Evolutionary conservation across 2,113 vertebrate genomes (phyloP).

Genomic region (Pelecanoides urinatrix): DNA sequence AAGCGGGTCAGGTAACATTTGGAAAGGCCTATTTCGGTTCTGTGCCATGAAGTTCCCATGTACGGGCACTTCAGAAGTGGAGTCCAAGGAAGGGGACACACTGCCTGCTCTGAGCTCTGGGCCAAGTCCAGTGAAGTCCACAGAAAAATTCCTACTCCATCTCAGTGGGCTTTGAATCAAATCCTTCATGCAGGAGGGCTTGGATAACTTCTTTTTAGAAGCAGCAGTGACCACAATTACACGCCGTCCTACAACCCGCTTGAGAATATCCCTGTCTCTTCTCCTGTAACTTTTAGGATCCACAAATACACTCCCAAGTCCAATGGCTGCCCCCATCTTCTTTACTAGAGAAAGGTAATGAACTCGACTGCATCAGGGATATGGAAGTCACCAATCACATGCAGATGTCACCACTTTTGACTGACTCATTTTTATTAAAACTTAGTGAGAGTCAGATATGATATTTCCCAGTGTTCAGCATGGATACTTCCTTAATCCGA

Average conservation of each 20-base stretch:
- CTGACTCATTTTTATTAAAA: constrained; percentile 16
- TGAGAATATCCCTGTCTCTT: neutral
- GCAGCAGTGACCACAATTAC: neutral
- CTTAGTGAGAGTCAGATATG: neutral
- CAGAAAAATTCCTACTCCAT: neutral
- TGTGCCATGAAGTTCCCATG: neutral
- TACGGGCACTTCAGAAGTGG: neutral
- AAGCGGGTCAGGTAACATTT: neutral
- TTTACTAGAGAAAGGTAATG: neutral
- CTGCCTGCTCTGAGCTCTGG: neutral
- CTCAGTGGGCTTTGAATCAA: neutral
- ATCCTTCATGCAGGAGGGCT: neutral
- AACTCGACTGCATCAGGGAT: neutral
- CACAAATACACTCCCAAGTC: neutral
- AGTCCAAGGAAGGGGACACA: neutral
- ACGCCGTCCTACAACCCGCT: neutral
- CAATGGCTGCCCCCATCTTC: neutral
- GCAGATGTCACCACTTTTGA: neutral
- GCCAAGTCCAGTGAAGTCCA: neutral
- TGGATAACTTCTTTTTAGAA: neutral
- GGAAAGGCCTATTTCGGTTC: neutral
- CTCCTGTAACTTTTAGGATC: neutral
- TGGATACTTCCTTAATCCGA: fast-evolving
- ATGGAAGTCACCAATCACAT: neutral
- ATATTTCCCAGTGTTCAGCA: neutral